These are phyloP conservation scores for Glaucopsyche alexis DNA, from an alignment of 2,888 invertebrate genomes.

Conservation along the genomic window DNA sequence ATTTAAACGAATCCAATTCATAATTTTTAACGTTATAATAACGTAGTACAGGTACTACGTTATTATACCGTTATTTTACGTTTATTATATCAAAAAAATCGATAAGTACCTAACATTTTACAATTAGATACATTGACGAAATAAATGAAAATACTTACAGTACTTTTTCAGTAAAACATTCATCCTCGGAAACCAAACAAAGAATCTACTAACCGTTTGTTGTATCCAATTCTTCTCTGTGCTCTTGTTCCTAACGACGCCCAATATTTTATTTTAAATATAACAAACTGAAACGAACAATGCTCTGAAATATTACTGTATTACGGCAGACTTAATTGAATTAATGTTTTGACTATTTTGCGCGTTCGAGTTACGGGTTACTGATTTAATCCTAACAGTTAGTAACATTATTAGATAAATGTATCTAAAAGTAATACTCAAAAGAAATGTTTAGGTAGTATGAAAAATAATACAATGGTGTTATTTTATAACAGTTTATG, in stretches of 20 bases:
- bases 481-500: too few species aligned
- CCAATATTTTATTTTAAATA: slow-evolving; percentile 25
- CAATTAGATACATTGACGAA: neutral
- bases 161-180: slow-evolving; percentile 37
- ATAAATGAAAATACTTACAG: slow-evolving; percentile 25
- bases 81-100: too few species aligned
- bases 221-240: slow-evolving; percentile 36
- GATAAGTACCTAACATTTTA: neutral
- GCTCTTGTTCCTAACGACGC: slow-evolving; percentile 14
- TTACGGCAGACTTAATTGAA: neutral
- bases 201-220: slow-evolving; percentile 32
- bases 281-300: slow-evolving; percentile 7
- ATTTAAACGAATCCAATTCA: too few species aligned
- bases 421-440: too few species aligned
- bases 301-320: slow-evolving; percentile 10
- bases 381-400: too few species aligned
- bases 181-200: slow-evolving; percentile 37
- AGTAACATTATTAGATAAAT: too few species aligned
- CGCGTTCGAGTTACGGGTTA: too few species aligned
- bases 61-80: too few species aligned
- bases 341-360: neutral
- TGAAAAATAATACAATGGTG: too few species aligned
- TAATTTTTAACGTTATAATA: too few species aligned
- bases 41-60: too few species aligned
- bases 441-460: too few species aligned